Conservation (phyloP, 1,140 invertebrate species). For the Calliopsis andreniformis region DNA sequence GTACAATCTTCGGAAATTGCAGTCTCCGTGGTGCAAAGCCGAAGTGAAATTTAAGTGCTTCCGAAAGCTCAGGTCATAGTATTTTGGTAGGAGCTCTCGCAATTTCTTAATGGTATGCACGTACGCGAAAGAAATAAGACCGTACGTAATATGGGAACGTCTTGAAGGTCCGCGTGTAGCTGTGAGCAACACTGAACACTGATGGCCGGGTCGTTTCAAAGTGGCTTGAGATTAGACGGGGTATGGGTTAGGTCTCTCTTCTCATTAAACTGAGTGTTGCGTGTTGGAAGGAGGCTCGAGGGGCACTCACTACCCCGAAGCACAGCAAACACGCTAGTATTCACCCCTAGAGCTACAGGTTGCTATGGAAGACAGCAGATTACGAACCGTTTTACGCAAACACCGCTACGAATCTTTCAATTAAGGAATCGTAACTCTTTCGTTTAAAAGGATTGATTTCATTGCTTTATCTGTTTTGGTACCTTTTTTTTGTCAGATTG, state of each 20-base stretch:
- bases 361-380: conserved; percentile 75
- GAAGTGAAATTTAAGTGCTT: conserved; percentile 15
- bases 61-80: conserved; percentile 30
- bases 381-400: conserved; percentile 76
- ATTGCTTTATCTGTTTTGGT: neutral
- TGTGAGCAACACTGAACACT: conserved; percentile 50
- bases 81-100: conserved; percentile 1
- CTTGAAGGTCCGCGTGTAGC: conserved; percentile 44
- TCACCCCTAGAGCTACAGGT: conserved; percentile 75
- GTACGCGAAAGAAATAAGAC: conserved; percentile 37
- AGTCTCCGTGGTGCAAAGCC: neutral
- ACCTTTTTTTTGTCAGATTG: neutral
- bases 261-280: conserved; percentile 80
- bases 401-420: conserved; percentile 56
- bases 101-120: conserved; percentile 51
- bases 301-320: conserved; percentile 74
- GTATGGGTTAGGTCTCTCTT: conserved; percentile 72
- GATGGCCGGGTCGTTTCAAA: conserved; percentile 61
- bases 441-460: neutral
- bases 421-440: conserved; percentile 46
- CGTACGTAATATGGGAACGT: conserved; percentile 34
- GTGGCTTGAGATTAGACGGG: conserved; percentile 65
- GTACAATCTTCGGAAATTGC: neutral
- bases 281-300: conserved; percentile 77
- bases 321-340: conserved; percentile 72